Conservation (phyloP, 2,888 invertebrate species). For the Dynastes maya region DNA sequence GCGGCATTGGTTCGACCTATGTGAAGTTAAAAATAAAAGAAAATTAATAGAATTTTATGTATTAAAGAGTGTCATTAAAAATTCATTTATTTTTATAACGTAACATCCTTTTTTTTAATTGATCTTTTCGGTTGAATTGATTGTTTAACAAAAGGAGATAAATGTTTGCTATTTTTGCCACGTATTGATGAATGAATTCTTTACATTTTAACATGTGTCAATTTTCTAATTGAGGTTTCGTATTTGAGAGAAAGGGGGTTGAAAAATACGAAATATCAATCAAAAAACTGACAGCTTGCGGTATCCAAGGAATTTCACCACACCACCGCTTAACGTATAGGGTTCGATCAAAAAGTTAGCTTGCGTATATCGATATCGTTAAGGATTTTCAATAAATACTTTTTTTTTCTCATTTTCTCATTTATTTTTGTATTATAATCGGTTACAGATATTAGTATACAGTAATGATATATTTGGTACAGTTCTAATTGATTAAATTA, state of each 20-base stretch:
- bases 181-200: not conserved
- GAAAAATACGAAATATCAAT: conserved; percentile 17
- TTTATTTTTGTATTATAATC: conserved; percentile 1
- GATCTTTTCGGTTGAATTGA: not conserved
- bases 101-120: not conserved
- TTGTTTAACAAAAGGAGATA: not conserved
- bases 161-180: conserved; percentile 1
- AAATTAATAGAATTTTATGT: too few species aligned
- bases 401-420: not conserved
- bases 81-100: not conserved
- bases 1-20: conserved; percentile 69
- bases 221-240: conserved; percentile 7
- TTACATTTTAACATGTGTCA: conserved; percentile 7
- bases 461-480: not conserved
- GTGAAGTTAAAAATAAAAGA: conserved; percentile 6
- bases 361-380: not conserved
- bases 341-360: not conserved
- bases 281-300: conserved; percentile 13
- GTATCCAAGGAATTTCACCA: conserved; percentile 9
- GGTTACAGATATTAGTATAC: conserved; percentile 8
- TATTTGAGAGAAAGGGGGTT: not conserved
- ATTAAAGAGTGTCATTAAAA: not conserved
- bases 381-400: conserved; percentile 8
- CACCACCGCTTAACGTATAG: not conserved
- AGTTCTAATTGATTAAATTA: not conserved